Base-by-base conservation (phyloP, 2,888 invertebrate genomes). In the Eupeodes latifasciatus region DNA sequence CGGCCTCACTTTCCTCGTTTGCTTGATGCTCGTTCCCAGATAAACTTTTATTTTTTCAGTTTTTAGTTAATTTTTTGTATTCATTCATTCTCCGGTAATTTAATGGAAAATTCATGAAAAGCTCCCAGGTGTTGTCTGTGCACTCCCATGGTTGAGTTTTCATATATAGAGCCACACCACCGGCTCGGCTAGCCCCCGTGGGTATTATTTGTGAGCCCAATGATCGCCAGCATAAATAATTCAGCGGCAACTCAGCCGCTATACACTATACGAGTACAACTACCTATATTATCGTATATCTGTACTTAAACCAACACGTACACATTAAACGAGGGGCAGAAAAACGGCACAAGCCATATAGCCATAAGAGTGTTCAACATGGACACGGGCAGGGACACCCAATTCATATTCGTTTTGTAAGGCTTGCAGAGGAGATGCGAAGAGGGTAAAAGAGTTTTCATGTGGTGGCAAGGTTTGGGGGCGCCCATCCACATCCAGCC, bases 81-180 rank as follows among this genome's bases (percentile, higher is more conserved):
- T 27, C 27, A 27, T 1, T 72, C 51, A 55, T 66, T 77, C 51
- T 11, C 12, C 49, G 19, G 53, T 66, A 67, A 72, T 80, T 71
- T 87, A 76, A 88, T 88, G 84, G 81, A 88, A 88, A 88, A 84
- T 88, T 88, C 75, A 84, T 81, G 84, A 84, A 86, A 86, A 86
- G 86, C 86, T 88, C 84, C 84, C 88, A 84, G 81, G 84, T 88
- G 88, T 53, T 67, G 80, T 83, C 61, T 80, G 72, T 87, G 51
- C 71, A n/a, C n/a, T 44, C 71, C 64, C 57, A 40, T 57, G 53
- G 53, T 34, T 27, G 4, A 19, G 4, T 72, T 47, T 19, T 4
- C 14, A 44, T 61, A 61, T 40, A 61, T 47, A 19, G 64, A 59
- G 66, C 67, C 53, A 59, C 55, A 59, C 55, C 55, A 59, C 19